Percentiles rank a stretch among this genome's conserved stretches.
Conservation (phyloP, 2,888 invertebrate genomes). For the Andrena chrysosceles region DNA sequence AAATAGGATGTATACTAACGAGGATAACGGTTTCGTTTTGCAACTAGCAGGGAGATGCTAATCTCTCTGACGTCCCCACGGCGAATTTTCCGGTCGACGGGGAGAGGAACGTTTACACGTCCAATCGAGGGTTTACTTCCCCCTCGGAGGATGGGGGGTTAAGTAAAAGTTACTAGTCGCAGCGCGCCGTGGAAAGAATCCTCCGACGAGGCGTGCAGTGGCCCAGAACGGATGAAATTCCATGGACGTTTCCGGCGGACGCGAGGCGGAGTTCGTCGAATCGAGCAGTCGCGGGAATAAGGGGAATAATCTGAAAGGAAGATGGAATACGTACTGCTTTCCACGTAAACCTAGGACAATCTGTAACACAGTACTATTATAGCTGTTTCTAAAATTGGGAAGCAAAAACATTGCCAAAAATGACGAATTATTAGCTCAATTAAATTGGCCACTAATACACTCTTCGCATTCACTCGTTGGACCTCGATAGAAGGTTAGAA, state of each 20-base stretch:
- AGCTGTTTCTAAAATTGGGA: not conserved
- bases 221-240: conserved; percentile 66
- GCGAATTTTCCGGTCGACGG: too few species aligned
- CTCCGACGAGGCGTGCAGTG: conserved; percentile 52
- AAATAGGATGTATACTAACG: too few species aligned
- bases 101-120: too few species aligned
- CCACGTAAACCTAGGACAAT: not conserved
- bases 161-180: conserved; percentile 45
- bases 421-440: not conserved
- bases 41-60: too few species aligned
- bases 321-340: conserved; percentile 25
- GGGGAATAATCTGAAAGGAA: conserved; percentile 25
- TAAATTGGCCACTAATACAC: too few species aligned
- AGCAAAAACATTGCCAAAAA: not conserved
- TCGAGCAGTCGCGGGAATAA: conserved; percentile 22
- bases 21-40: too few species aligned
- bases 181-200: conserved; percentile 39
- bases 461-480: too few species aligned
- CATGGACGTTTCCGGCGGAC: conserved; percentile 66
- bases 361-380: not conserved
- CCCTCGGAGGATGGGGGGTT: not conserved
- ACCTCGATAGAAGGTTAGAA: too few species aligned
- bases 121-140: not conserved
- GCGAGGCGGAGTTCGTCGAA: conserved; percentile 57
- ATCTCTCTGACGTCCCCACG: too few species aligned